Evolutionary conservation across 2,888 invertebrate genomes (phyloP).

Genomic region (Plagodis dolabraria): DNA sequence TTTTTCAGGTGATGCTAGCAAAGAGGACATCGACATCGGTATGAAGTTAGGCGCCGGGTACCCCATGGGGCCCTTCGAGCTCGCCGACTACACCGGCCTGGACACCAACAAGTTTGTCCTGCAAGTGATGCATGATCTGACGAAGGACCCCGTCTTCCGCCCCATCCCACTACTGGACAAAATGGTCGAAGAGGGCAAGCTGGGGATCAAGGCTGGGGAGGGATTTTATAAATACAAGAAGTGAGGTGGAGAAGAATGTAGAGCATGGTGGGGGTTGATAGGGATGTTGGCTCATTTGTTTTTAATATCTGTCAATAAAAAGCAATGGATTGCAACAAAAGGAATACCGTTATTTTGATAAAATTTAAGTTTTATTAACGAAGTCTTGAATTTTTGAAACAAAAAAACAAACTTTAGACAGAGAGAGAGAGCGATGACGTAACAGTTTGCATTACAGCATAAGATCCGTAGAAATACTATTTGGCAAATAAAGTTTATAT

Average conservation of each 20-base stretch:
- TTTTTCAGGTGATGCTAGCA: slow-evolving; percentile 86
- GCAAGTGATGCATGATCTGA: slow-evolving; percentile 91
- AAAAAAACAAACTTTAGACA: too few species aligned
- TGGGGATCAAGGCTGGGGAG: slow-evolving; percentile 92
- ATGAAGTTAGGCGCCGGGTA: slow-evolving; percentile 96
- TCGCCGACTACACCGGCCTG: slow-evolving; percentile 93
- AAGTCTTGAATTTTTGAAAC: too few species aligned
- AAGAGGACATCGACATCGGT: slow-evolving; percentile 93
- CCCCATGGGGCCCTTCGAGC: slow-evolving; percentile 96
- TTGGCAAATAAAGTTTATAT: too few species aligned
- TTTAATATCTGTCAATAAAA: too few species aligned
- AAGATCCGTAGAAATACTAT: too few species aligned
- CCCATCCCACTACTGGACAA: slow-evolving; percentile 87
- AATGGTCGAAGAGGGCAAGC: slow-evolving; percentile 90
- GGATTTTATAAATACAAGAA: slow-evolving; percentile 91
- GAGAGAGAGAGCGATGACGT: too few species aligned
- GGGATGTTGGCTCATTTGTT: too few species aligned
- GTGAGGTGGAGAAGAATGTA: neutral
- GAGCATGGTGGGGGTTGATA: neutral
- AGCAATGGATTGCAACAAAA: too few species aligned
- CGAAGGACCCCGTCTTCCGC: slow-evolving; percentile 72
- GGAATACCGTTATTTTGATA: too few species aligned
- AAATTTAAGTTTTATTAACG: too few species aligned
- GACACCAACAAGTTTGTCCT: slow-evolving; percentile 91
- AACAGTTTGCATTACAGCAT: too few species aligned